phyloP scores from a whole-genome alignment of 2,113 vertebrate genomes.

The Oplegnathus fasciatus region DNA sequence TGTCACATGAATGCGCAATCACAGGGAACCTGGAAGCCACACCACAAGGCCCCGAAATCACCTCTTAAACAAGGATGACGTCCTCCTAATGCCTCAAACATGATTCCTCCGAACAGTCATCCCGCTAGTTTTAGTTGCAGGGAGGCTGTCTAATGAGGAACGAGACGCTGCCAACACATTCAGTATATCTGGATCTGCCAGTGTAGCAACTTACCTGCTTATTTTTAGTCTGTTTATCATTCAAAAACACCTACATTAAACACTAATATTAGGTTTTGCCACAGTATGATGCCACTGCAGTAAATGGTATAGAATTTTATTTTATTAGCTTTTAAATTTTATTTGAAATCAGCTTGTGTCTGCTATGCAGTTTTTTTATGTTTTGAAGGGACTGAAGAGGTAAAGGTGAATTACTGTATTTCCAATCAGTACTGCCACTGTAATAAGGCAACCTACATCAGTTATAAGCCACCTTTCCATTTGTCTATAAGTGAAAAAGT shows the following conservation, averaged over 20 bases:
- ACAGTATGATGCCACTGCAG: background rate
- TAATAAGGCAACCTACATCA: background rate
- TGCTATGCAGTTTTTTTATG: background rate
- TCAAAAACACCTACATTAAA: background rate
- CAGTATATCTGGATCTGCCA: conserved; percentile 19
- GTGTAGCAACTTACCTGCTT: background rate
- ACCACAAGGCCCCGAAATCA: conserved; percentile 39
- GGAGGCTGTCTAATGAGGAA: conserved; percentile 67
- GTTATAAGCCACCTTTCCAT: background rate
- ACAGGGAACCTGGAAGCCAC: conserved; percentile 59
- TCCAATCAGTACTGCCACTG: background rate
- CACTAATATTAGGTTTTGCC: background rate
- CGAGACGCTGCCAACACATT: conserved; percentile 6
- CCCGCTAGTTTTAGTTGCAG: conserved; percentile 34
- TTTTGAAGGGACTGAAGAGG: background rate
- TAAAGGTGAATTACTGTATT: background rate
- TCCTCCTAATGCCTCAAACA: conserved; percentile 53
- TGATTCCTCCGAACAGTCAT: conserved; percentile 39
- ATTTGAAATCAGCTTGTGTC: background rate
- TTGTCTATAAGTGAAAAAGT: background rate
- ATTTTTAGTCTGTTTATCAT: background rate
- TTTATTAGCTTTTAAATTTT: background rate
- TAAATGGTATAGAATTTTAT: background rate
- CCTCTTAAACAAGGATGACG: conserved; percentile 58
- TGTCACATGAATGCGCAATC: conserved; percentile 74